These are phyloP conservation scores for Lycopodina hypogea DNA, from an alignment of 37 sponge, comb jelly and placozoan genomes.

Conservation along the genomic window DNA sequence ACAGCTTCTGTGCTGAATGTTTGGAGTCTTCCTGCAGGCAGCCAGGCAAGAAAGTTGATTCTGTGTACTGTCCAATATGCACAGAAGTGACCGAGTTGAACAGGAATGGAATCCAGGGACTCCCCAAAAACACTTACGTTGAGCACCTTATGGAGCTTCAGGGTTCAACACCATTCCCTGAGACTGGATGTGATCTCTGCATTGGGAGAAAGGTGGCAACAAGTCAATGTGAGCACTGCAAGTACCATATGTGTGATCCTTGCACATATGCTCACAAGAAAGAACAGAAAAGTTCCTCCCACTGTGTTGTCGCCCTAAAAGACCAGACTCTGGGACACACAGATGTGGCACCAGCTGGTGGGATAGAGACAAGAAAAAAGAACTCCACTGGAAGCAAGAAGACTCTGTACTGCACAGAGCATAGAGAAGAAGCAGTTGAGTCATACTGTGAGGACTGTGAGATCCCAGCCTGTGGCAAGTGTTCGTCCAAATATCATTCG, in stretches of 20 bases:
- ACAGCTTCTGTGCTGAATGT: conserved; percentile 71
- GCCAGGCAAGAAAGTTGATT: background rate
- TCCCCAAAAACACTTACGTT: conserved; percentile 60
- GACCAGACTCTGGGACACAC: background rate
- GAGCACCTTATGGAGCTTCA: conserved; percentile 43
- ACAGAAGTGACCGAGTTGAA: conserved; percentile 27
- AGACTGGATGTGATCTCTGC: conserved; percentile 57
- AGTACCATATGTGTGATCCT: conserved; percentile 44
- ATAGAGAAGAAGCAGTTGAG: conserved; percentile 14
- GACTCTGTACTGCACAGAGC: conserved; percentile 23
- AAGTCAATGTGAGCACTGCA: conserved; percentile 35
- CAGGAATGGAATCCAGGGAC: conserved; percentile 43
- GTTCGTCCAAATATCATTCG: conserved; percentile 26
- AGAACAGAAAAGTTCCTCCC: conserved; percentile 44
- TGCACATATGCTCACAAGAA: conserved; percentile 56
- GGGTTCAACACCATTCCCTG: background rate
- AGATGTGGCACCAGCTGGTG: background rate
- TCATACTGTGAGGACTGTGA: conserved; percentile 62
- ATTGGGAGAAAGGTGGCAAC: conserved; percentile 22
- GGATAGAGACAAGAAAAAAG: too few relatives aligned
- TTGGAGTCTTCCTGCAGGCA: conserved; percentile 36
- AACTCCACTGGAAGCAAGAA: background rate
- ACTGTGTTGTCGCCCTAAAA: conserved; percentile 18
- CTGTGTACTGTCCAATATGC: conserved; percentile 65
- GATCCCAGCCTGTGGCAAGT: conserved; percentile 42